Conservation (phyloP, 2,113 vertebrate species). For the Mustela lutreola region DNA sequence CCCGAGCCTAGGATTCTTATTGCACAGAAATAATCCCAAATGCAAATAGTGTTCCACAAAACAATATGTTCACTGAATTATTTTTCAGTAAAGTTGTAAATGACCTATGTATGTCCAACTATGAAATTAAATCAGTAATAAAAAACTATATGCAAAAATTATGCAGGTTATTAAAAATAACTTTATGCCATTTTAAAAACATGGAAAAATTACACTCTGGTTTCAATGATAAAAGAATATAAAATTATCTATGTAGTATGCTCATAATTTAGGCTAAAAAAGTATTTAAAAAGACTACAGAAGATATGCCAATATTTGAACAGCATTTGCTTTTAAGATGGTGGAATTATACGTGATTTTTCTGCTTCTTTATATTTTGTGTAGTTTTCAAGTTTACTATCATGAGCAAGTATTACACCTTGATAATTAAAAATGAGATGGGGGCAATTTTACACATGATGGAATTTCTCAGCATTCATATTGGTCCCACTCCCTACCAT, state of each 20-base stretch:
- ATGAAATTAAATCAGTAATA: background rate
- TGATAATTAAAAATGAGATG: background rate
- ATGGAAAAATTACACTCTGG: background rate
- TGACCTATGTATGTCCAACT: background rate
- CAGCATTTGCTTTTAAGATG: background rate
- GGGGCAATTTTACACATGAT: background rate
- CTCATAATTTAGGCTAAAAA: background rate
- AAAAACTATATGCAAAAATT: background rate
- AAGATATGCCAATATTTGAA: background rate
- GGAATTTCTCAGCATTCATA: background rate
- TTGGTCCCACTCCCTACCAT: background rate
- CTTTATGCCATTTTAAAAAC: background rate
- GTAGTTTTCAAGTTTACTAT: background rate
- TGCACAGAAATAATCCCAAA: background rate
- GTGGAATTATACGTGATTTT: background rate
- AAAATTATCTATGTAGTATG: background rate
- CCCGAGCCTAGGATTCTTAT: background rate
- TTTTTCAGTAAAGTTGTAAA: background rate
- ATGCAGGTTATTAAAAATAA: background rate
- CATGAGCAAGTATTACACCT: background rate
- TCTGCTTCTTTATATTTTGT: background rate
- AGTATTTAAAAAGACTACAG: background rate
- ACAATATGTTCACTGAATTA: background rate
- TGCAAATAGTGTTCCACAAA: background rate
- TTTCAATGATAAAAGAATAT: background rate